A percentile compares a stretch with the other conserved stretches of the same genome.
Conservation (phyloP, 2,797 vertebrate species). For the Prionace glauca region DNA sequence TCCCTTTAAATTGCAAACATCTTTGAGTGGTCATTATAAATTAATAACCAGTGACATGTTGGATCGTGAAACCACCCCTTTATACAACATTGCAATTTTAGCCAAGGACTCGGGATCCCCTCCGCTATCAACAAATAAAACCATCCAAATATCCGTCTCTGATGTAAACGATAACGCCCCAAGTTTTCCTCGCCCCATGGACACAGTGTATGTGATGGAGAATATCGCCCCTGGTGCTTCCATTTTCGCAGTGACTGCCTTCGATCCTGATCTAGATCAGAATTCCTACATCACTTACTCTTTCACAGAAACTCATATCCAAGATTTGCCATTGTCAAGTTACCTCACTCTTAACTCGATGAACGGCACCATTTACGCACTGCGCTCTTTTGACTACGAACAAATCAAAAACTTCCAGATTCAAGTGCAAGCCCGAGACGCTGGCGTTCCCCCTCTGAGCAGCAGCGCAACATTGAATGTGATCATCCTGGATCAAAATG, state of each 20-base stretch:
- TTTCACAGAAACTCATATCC: conserved; percentile 45
- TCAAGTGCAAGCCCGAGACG: conserved; percentile 55
- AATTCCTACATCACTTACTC: conserved; percentile 53
- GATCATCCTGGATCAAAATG: conserved; percentile 60
- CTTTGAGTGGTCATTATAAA: conserved; percentile 53
- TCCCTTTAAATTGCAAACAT: conserved; percentile 53
- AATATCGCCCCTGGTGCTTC: conserved; percentile 53
- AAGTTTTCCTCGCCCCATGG: conserved; percentile 48
- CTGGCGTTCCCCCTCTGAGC: conserved; percentile 53
- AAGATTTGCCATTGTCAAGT: conserved; percentile 42
- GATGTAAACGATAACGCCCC: conserved; percentile 60
- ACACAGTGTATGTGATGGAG: conserved; percentile 54
- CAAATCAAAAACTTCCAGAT: conserved; percentile 56
- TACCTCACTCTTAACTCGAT: conserved; percentile 56
- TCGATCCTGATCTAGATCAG: conserved; percentile 51
- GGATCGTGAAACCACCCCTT: conserved; percentile 52
- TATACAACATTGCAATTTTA: conserved; percentile 54
- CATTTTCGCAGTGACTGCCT: conserved; percentile 51
- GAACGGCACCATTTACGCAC: conserved; percentile 54
- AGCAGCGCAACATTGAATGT: conserved; percentile 58
- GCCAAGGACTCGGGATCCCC: conserved; percentile 55
- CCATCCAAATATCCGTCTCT: conserved; percentile 49
- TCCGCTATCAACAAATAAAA: conserved; percentile 47
- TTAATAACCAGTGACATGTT: conserved; percentile 50
- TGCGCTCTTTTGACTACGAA: conserved; percentile 64